These are phyloP conservation scores for Piscicola geometra DNA, from an alignment of 2,888 invertebrate species.

Conservation along the genomic window DNA sequence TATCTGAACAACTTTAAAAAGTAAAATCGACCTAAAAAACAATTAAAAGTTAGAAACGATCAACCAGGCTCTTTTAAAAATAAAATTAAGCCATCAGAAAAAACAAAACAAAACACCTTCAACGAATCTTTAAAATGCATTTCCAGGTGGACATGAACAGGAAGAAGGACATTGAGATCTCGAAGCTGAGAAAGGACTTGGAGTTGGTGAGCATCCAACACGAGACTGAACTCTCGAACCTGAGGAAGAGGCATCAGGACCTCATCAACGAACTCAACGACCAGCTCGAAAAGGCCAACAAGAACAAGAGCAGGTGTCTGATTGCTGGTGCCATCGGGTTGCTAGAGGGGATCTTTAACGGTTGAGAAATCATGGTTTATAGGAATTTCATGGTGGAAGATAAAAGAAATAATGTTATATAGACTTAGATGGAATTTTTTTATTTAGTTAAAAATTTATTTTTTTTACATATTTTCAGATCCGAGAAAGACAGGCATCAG, in stretches of 20 bases:
- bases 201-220: constrained; percentile 98
- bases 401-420: constrained; percentile 15
- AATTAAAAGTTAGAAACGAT: background rate
- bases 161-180: constrained; percentile 92
- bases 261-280: constrained; percentile 96
- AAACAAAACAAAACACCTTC: too few relatives aligned
- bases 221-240: constrained; percentile 89
- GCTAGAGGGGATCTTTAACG: background rate
- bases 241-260: constrained; percentile 98
- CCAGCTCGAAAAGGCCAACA: constrained; percentile 92
- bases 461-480: constrained; percentile 61
- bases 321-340: too few relatives aligned
- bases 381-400: background rate
- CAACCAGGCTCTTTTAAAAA: background rate
- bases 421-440: background rate
- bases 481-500: constrained; percentile 96
- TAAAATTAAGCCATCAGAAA: background rate
- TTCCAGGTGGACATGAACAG: constrained; percentile 96
- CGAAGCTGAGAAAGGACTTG: constrained; percentile 92
- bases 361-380: background rate
- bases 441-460: background rate
- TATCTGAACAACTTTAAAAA: too few relatives aligned
- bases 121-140: too few relatives aligned
- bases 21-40: too few relatives aligned
- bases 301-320: constrained; percentile 58